Conservation (phyloP, 1,140 invertebrate species). For the Leptinotarsa undecemlineata region DNA sequence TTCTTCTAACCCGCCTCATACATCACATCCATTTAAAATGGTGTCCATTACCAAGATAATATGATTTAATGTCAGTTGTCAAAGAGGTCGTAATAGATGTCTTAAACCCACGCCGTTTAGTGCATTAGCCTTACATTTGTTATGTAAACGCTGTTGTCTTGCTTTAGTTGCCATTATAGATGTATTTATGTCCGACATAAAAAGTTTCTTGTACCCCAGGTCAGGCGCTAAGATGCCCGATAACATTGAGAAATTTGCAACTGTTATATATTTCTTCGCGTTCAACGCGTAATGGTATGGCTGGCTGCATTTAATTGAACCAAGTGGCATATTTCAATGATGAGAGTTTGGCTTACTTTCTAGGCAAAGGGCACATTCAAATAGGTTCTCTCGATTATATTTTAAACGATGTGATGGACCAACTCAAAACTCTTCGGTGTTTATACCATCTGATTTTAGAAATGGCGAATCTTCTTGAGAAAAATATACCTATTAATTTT, state of each 20-base stretch:
- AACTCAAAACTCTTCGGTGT: no score
- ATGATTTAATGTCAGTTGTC: conserved; percentile 3
- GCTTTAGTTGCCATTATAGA: background rate
- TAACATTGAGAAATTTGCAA: conserved; percentile 2
- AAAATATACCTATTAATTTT: no score
- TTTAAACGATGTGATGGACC: no score
- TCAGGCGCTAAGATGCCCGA: background rate
- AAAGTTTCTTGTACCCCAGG: conserved; percentile 1
- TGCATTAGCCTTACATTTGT: conserved; percentile 5
- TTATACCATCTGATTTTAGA: no score
- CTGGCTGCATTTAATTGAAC: no score
- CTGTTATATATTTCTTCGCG: no score
- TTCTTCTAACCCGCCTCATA: background rate
- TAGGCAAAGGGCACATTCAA: no score
- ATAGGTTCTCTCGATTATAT: no score
- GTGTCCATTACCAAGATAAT: background rate
- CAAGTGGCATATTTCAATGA: no score
- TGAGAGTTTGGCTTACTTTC: no score
- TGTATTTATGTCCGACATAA: background rate
- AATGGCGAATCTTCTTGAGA: no score
- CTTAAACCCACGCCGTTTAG: background rate
- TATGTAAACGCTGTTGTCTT: background rate
- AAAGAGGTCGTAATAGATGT: background rate
- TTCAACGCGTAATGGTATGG: no score
- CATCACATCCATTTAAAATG: background rate